Conservation (phyloP, 2,113 vertebrate genomes). For the Alligator sinensis region DNA sequence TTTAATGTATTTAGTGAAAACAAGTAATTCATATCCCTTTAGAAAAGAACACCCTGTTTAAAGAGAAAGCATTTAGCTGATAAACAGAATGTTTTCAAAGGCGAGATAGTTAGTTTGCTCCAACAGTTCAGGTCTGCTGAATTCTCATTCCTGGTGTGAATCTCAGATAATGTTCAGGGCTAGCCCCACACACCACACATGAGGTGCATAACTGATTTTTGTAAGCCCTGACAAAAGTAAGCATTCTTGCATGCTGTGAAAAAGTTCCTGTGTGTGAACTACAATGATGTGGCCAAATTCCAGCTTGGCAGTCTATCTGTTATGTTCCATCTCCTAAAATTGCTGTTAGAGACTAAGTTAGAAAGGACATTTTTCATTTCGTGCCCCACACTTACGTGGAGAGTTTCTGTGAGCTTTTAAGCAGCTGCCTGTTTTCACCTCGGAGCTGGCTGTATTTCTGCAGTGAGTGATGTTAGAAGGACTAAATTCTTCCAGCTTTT, state of each 20-base stretch:
- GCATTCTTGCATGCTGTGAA: conserved; percentile 40
- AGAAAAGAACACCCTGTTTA: neutral
- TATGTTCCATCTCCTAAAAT: conserved; percentile 61
- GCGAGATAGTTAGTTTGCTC: neutral
- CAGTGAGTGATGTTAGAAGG: neutral
- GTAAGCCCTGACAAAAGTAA: conserved; percentile 41
- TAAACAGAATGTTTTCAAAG: neutral
- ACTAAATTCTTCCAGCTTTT: conserved; percentile 14
- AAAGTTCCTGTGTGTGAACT: conserved; percentile 56
- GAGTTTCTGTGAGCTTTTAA: conserved; percentile 29
- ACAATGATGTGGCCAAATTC: conserved; percentile 37
- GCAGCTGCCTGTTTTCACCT: conserved; percentile 32
- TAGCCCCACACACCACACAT: neutral
- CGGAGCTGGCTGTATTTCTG: conserved; percentile 36
- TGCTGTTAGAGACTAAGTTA: conserved; percentile 58
- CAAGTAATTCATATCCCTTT: neutral
- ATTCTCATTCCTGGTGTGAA: neutral
- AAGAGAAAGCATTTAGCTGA: neutral
- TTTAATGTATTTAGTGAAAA: neutral
- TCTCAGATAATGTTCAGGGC: neutral
- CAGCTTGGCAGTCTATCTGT: conserved; percentile 54
- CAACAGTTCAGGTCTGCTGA: neutral
- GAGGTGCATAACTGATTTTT: conserved; percentile 18
- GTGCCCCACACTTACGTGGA: conserved; percentile 32
- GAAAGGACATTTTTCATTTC: conserved; percentile 60